Evolutionary conservation across 2,888 invertebrate genomes (phyloP), one percentile per base, ranked within the genome.

Genomic region (Chaetoderma sp.): DNA sequence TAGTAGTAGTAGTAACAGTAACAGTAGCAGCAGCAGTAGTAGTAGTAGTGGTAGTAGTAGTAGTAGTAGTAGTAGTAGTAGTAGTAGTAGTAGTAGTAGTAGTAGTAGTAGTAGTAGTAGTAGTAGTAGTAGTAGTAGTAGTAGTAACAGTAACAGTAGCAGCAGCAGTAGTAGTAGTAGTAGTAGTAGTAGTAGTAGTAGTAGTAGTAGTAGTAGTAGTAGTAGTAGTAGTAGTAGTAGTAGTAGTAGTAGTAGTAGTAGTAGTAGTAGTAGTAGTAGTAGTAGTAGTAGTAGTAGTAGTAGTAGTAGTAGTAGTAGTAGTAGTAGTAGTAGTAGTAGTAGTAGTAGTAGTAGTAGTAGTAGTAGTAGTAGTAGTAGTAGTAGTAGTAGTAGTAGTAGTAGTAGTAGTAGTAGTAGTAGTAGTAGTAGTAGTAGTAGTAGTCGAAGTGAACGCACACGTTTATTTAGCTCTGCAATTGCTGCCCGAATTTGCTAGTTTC

Each of bases 21-120:
- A 5, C 3, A 47, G 57, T 3, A 2, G 57, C n/a, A 47, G 57
- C 30, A 2, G 57, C 30, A 57, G 57, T 45, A 2, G 57, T 47
- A 52, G 47, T 47, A 2, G 57, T 47, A 52, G 57, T 47, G 1
- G 57, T 47, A 52, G 57, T 57, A 2, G 57, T 57, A 52, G 57
- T 57, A 50, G 57, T 57, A 52, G 57, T 57, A 50, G 49, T 57
- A 52, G 57, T 57, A 50, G 57, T 57, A 52, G 57, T 57, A 57
- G 57, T 57, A 57, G 44, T 57, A 1, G 44, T 57, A 57, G 44
- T 42, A 2, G 57, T 47, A 47, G 57, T 57, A 2, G 44, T 47
- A 42, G 57, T 3, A 1, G 49, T 54, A 57, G 36, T 47, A 2
- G 44, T 47, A 47, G 44, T 47, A 2, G 44, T 57, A 42, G 57